These are phyloP conservation scores for Amblyopsis rosae DNA, from an alignment of 2,113 vertebrate species.

Conservation along the genomic window DNA sequence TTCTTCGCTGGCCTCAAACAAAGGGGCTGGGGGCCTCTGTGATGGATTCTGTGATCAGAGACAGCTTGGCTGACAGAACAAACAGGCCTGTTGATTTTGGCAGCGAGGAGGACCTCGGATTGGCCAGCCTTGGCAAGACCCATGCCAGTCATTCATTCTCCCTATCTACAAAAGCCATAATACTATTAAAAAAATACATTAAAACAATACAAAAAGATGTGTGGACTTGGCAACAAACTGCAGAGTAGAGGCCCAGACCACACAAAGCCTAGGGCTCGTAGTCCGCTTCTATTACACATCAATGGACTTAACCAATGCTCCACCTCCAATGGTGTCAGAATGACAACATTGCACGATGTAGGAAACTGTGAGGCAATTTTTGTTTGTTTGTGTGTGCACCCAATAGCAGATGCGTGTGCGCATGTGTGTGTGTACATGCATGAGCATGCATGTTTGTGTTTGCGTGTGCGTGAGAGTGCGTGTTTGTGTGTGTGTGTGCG, in stretches of 20 bases:
- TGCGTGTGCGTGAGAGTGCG: conserved; percentile 5
- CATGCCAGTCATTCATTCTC: conserved; percentile 20
- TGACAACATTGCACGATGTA: neutral
- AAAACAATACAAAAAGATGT: neutral
- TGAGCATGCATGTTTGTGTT: neutral
- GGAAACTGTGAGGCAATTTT: neutral
- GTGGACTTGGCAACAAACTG: neutral
- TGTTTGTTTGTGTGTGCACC: neutral
- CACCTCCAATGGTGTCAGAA: neutral
- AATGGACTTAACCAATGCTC: neutral
- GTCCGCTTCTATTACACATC: neutral
- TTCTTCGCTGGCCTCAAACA: conserved; percentile 48
- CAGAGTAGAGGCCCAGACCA: neutral
- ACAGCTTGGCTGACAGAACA: conserved; percentile 41
- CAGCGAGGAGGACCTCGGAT: conserved; percentile 23
- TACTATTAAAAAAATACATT: conserved; percentile 5
- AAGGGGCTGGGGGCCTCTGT: conserved; percentile 42
- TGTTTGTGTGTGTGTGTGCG: neutral
- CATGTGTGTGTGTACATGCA: neutral
- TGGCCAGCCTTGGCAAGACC: conserved; percentile 27
- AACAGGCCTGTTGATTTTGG: conserved; percentile 59
- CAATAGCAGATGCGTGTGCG: neutral
- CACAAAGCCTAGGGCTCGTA: conserved; percentile 1
- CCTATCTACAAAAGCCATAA: conserved; percentile 8
- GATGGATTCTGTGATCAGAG: conserved; percentile 50